These are phyloP conservation scores for Chascanopsetta lugubris DNA, from an alignment of 2,113 vertebrate species.

Conservation along the genomic window DNA sequence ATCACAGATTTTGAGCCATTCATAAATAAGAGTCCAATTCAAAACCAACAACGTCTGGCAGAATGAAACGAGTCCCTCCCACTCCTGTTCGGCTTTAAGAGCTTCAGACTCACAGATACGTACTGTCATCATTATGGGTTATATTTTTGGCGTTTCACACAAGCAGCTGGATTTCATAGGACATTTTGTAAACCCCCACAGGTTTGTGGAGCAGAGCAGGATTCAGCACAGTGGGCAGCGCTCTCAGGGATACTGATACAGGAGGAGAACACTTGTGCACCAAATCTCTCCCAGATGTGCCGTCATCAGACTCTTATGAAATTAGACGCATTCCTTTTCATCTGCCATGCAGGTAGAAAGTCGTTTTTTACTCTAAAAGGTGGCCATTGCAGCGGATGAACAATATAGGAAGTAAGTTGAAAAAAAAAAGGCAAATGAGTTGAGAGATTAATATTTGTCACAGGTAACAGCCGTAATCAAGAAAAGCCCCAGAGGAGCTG, in stretches of 20 bases:
- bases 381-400: not conserved
- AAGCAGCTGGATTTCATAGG: conserved; percentile 41
- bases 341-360: not conserved
- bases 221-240: conserved; percentile 38
- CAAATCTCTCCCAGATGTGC: conserved; percentile 25
- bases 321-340: not conserved
- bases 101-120: conserved; percentile 19
- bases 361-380: not conserved
- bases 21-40: conserved; percentile 15
- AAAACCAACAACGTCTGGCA: conserved; percentile 22
- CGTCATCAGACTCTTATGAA: not conserved
- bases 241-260: conserved; percentile 4
- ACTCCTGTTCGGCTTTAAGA: conserved; percentile 11
- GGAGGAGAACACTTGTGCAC: conserved; percentile 4
- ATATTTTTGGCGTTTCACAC: conserved; percentile 8
- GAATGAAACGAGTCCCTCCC: not conserved
- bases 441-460: too few relatives aligned
- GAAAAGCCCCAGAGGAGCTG: too few relatives aligned
- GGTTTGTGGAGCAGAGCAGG: conserved; percentile 28
- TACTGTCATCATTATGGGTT: conserved; percentile 21
- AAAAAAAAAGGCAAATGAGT: too few relatives aligned
- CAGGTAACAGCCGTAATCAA: too few relatives aligned
- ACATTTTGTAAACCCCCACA: conserved; percentile 38
- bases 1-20: too few relatives aligned
- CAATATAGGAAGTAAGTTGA: not conserved